Base-by-base conservation (phyloP, 1,140 invertebrate species). In the Brachionus rubens region DNA sequence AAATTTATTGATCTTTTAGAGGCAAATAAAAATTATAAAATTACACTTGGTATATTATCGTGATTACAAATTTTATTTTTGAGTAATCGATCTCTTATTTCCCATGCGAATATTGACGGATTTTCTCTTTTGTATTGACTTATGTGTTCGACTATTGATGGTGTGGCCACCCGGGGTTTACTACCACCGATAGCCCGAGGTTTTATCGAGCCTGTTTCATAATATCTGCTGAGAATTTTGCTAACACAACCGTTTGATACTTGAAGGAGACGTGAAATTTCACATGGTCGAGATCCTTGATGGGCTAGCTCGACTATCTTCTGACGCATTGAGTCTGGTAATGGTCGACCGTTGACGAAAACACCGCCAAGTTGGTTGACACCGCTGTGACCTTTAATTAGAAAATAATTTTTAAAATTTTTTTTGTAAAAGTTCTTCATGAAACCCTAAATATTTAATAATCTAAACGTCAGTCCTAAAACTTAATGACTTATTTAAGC, bases 21-120 rank as follows among this genome's bases (percentile, higher is more conserved):
- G 19, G n/a, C 6, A 10, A 75, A 75, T 54, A 21, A 50, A 7
- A 33, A 30, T 12, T 24, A 26, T 2, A 47, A 46, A 33, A 96
- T 97, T 85, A 98, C 95, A 83, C 93, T 96, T 43, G 96, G 96
- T 79, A 98, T 96, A 84, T 96, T 98, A 85, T 98, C 95, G 80
- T 94, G 94, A 77, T 92, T 93, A 85, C 96, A 98, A 43, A 97
- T 91, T 52, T 91, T 92, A 80, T 98, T 95, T 65, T 91, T 91
- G 7, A 98, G 88, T 77, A 98, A 88, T 81, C 94, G 89, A 28
- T 96, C 93, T 21, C 93, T 85, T 79, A 96, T 96, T 86, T 96
- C 93, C 93, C 93, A 96, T 0, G 93, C 93, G 85, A 96, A 96
- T 81, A 96, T 96, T 68, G 92, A 94, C 1, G 93, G 93, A 81